Percentiles rank a stretch among this genome's conserved stretches.
phyloP scores from a whole-genome alignment of 2,113 vertebrate genomes.

The Rhinichthys klamathensis region DNA sequence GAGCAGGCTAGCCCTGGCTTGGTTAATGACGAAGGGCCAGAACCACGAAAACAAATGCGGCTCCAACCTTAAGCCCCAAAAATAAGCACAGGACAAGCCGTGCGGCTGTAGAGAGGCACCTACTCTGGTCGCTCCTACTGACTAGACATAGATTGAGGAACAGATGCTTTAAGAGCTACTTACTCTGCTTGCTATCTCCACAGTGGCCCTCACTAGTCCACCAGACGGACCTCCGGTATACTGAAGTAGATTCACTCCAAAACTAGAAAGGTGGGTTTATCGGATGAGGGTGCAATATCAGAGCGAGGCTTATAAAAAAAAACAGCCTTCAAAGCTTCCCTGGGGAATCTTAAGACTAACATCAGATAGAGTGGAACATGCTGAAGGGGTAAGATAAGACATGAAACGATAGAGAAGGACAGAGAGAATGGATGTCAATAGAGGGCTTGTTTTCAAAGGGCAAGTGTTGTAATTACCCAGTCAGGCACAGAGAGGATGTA shows the following conservation, averaged over 20 bases:
- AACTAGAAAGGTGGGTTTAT: conserved; percentile 61
- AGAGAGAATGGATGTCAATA: conserved; percentile 52
- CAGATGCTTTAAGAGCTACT: conserved; percentile 17
- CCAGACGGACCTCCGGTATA: conserved; percentile 60
- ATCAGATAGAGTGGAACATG: conserved; percentile 41
- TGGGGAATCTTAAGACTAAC: conserved; percentile 30
- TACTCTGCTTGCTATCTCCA: background rate
- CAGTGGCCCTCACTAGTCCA: background rate
- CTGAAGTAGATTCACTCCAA: conserved; percentile 63
- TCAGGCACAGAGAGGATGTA: conserved; percentile 42
- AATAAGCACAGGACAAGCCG: background rate
- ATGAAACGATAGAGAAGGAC: conserved; percentile 45
- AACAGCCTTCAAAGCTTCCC: conserved; percentile 58
- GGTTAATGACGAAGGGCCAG: conserved; percentile 69
- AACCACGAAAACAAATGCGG: conserved; percentile 20
- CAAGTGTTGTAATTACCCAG: conserved; percentile 74
- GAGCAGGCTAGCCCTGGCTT: conserved; percentile 66
- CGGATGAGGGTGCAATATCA: conserved; percentile 48
- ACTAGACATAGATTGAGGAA: conserved; percentile 21
- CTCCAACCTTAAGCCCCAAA: conserved; percentile 11
- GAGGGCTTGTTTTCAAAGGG: conserved; percentile 72
- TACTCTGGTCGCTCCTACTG: background rate
- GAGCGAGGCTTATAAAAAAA: conserved; percentile 46
- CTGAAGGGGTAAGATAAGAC: conserved; percentile 47
- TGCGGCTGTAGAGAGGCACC: background rate